Percentiles rank a stretch among this genome's conserved stretches.
Evolutionary conservation across 2,113 vertebrate species (phyloP).

Genomic region (Cervus canadensis): DNA sequence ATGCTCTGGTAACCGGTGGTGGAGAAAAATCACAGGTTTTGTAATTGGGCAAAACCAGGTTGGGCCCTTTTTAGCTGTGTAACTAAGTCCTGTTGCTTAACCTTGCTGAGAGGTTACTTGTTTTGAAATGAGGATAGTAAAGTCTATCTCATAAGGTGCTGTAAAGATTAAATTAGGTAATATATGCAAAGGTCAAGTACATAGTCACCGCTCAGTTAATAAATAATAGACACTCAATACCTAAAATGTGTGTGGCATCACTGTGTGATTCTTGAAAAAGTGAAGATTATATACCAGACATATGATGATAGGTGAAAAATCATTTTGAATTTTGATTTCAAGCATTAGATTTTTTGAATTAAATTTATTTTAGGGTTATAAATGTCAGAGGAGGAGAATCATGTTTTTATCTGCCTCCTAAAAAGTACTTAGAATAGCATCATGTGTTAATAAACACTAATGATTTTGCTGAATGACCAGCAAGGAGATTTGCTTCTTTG

Average conservation of each 20-base stretch:
- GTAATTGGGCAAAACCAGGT: not conserved
- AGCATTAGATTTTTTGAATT: constrained; percentile 18
- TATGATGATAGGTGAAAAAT: not conserved
- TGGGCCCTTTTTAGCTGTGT: not conserved
- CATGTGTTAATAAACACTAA: not conserved
- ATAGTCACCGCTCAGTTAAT: not conserved
- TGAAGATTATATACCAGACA: not conserved
- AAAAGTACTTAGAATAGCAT: not conserved
- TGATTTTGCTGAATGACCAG: constrained; percentile 25
- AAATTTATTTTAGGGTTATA: constrained; percentile 23
- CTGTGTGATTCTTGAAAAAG: not conserved
- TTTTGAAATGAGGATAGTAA: constrained; percentile 42
- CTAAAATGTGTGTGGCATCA: not conserved
- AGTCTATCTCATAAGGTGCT: not conserved
- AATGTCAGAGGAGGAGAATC: not conserved
- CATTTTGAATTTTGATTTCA: constrained; percentile 10
- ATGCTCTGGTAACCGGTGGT: not conserved
- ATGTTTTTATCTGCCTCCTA: constrained; percentile 1
- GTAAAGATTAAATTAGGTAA: not conserved
- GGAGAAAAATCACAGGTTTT: not conserved
- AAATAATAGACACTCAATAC: not conserved
- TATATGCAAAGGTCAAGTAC: not conserved
- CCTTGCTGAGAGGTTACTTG: not conserved
- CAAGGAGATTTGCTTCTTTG: not conserved
- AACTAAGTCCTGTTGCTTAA: not conserved